phyloP scores from a whole-genome alignment of 1,140 invertebrate species.

The Habropoda laboriosa region DNA sequence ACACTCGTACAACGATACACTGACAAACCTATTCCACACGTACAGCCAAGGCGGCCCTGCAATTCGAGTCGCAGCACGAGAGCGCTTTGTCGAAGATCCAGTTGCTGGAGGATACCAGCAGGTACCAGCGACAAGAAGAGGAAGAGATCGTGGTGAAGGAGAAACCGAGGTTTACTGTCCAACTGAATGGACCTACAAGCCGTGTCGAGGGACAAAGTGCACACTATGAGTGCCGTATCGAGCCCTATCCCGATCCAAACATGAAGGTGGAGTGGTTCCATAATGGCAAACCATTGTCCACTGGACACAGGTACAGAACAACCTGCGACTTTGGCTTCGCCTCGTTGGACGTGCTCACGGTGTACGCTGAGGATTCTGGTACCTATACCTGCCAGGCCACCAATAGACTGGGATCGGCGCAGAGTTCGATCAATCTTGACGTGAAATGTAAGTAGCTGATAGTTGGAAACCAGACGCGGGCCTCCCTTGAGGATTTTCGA shows the following conservation, averaged over 20 bases:
- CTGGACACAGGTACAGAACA: conserved; percentile 95
- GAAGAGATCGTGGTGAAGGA: conserved; percentile 91
- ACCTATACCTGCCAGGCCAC: conserved; percentile 95
- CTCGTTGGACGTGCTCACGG: conserved; percentile 94
- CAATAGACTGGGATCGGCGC: conserved; percentile 92
- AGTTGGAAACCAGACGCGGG: neutral
- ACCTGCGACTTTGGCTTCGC: conserved; percentile 98
- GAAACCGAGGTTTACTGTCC: conserved; percentile 92
- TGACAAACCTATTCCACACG: conserved; percentile 59
- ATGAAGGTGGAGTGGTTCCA: conserved; percentile 97
- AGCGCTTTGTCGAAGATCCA: conserved; percentile 93
- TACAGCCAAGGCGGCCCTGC: conserved; percentile 90
- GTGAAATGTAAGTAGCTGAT: conserved; percentile 88
- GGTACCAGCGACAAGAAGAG: conserved; percentile 90
- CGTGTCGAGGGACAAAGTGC: conserved; percentile 93
- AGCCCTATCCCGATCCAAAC: conserved; percentile 96
- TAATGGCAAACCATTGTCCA: conserved; percentile 95
- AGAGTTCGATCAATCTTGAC: conserved; percentile 90
- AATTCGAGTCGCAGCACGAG: conserved; percentile 95
- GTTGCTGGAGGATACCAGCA: conserved; percentile 91
- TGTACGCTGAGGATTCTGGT: conserved; percentile 96
- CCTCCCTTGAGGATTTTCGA: neutral
- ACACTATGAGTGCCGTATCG: conserved; percentile 97
- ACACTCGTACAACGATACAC: conserved; percentile 35
- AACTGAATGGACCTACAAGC: conserved; percentile 91